phyloP scores from a whole-genome alignment of 1,140 invertebrate genomes.

The Dreissena rostriformis region DNA sequence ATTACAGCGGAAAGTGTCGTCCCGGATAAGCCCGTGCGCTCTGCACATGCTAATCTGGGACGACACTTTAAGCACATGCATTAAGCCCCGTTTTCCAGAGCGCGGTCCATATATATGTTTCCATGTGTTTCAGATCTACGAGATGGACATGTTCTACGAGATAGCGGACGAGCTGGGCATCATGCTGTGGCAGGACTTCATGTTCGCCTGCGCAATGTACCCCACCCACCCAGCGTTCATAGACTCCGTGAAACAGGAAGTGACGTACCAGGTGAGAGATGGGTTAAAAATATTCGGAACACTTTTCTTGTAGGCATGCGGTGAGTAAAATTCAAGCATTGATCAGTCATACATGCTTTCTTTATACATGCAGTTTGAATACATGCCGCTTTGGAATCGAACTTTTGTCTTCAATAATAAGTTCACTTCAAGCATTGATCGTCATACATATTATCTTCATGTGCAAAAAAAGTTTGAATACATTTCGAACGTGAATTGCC shows the following conservation, averaged over 20 bases:
- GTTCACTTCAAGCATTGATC: too few relatives aligned
- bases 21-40: neutral
- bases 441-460: too few relatives aligned
- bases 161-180: slow-evolving; percentile 83
- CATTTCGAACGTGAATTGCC: too few relatives aligned
- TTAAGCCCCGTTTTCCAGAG: neutral
- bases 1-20: too few relatives aligned
- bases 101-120: neutral
- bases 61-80: neutral
- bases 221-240: slow-evolving; percentile 90
- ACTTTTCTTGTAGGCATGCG: neutral
- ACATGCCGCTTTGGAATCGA: too few relatives aligned
- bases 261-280: slow-evolving; percentile 87
- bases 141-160: slow-evolving; percentile 95
- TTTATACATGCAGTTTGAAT: too few relatives aligned
- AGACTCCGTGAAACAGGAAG: slow-evolving; percentile 88
- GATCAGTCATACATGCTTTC: too few relatives aligned
- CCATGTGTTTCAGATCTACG: slow-evolving; percentile 87
- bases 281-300: neutral
- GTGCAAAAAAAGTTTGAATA: too few relatives aligned
- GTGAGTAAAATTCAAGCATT: too few relatives aligned
- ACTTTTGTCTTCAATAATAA: too few relatives aligned
- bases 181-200: slow-evolving; percentile 87
- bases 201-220: slow-evolving; percentile 99
- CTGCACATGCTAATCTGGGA: neutral